A percentile compares a stretch with the other conserved stretches of the same genome.
Conservation (phyloP, 1,140 invertebrate species). For the Pogonognathellus flavescens region DNA sequence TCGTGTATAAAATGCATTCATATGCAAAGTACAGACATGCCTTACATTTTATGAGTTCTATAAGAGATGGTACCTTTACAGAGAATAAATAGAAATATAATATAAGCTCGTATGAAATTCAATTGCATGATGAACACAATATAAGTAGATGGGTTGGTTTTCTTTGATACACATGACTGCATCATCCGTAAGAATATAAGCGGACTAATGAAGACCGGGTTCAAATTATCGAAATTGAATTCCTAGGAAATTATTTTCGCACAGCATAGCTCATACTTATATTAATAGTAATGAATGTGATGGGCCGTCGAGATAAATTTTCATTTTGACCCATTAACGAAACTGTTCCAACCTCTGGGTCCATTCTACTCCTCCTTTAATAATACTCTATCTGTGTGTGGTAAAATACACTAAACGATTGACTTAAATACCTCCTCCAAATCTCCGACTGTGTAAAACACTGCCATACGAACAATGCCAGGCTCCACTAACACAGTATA, state of each 20-base stretch:
- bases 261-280: neutral
- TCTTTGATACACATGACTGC: neutral
- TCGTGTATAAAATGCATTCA: neutral
- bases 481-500: neutral
- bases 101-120: neutral
- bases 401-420: constrained; percentile 32
- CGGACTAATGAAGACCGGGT: constrained; percentile 34
- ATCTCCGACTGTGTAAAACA: neutral
- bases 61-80: neutral
- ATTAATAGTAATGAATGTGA: constrained; percentile 28
- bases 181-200: constrained; percentile 34
- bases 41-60: neutral
- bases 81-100: neutral
- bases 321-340: constrained; percentile 52
- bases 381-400: constrained; percentile 33
- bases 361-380: constrained; percentile 3
- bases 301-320: constrained; percentile 54
- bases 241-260: constrained; percentile 46
- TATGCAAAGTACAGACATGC: constrained; percentile 1
- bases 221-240: constrained; percentile 51
- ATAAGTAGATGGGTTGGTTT: neutral
- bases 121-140: constrained; percentile 8
- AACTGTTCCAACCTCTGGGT: constrained; percentile 27
- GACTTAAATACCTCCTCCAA: neutral
- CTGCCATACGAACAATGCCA: neutral